Evolutionary conservation across 2,888 invertebrate genomes (phyloP).

Genomic region (Osmoderma eremita): DNA sequence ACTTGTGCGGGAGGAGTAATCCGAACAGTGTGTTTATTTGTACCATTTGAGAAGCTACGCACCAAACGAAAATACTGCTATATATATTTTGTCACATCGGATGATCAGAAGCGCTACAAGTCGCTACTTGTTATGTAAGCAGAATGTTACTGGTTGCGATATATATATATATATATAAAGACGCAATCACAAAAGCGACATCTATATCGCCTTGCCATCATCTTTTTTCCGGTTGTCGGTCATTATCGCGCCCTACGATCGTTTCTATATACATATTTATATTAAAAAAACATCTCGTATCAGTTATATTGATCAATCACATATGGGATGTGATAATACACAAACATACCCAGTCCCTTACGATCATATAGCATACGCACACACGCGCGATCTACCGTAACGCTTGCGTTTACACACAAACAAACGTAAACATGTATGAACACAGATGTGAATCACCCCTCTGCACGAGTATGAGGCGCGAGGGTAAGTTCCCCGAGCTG

Average conservation of each 20-base stretch:
- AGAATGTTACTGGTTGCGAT: too few relatives aligned
- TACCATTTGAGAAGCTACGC: too few relatives aligned
- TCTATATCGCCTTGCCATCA: too few relatives aligned
- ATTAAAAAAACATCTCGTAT: slow-evolving; percentile 22
- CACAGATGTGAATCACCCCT: not conserved
- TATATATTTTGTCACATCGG: too few relatives aligned
- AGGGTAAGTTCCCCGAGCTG: slow-evolving; percentile 29
- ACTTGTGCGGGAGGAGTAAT: too few relatives aligned
- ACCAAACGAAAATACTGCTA: too few relatives aligned
- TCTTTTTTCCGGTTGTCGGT: slow-evolving; percentile 3
- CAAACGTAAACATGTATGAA: not conserved
- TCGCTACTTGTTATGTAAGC: too few relatives aligned
- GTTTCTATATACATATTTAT: slow-evolving; percentile 7
- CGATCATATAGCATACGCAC: not conserved
- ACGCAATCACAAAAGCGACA: too few relatives aligned
- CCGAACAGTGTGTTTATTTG: too few relatives aligned
- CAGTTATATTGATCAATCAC: slow-evolving; percentile 51
- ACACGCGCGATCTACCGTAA: not conserved
- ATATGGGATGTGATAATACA: slow-evolving; percentile 52
- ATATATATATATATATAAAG: too few relatives aligned
- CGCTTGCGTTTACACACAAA: not conserved
- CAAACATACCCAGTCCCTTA: slow-evolving; percentile 30
- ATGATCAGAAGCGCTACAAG: too few relatives aligned
- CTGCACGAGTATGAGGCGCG: not conserved
- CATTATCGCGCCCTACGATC: not conserved